phyloP scores from a whole-genome alignment of 2,797 vertebrate species.

The Botia kubotai region DNA sequence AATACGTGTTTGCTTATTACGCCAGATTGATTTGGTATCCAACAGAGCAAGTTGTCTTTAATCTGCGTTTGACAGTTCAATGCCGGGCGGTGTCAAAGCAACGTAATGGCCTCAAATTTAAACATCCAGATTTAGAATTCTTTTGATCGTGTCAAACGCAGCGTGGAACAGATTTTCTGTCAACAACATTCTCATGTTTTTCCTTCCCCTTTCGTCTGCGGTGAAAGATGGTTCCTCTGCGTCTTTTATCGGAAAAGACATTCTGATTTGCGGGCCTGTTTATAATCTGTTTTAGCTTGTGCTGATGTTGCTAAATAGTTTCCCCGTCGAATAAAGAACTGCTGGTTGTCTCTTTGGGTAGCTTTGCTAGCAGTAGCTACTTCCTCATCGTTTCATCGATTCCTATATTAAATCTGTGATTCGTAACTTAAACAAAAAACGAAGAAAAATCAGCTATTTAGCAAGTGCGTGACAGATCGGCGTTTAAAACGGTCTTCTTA shows the following conservation, averaged over 20 bases:
- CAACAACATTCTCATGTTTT: conserved; percentile 32
- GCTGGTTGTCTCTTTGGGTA: not conserved
- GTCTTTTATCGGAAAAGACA: not conserved
- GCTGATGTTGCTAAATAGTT: conserved; percentile 3
- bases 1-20: conserved; percentile 14
- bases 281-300: not conserved
- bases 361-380: not conserved
- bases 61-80: conserved; percentile 23
- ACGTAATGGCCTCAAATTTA: not conserved
- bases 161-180: conserved; percentile 23
- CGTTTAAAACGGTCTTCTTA: too few species aligned
- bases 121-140: conserved; percentile 28
- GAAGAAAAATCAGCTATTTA: too few species aligned
- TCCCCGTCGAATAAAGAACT: not conserved
- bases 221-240: conserved; percentile 21
- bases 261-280: not conserved
- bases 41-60: conserved; percentile 18
- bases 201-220: conserved; percentile 14
- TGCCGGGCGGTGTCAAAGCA: not conserved
- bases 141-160: conserved; percentile 21
- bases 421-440: too few species aligned
- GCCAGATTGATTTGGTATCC: conserved; percentile 23
- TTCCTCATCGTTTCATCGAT: not conserved
- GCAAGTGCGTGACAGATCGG: too few species aligned
- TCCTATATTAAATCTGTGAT: not conserved